Evolutionary conservation across 2,797 vertebrate genomes (phyloP).

Genomic region (Aselliscus stoliczkanus): DNA sequence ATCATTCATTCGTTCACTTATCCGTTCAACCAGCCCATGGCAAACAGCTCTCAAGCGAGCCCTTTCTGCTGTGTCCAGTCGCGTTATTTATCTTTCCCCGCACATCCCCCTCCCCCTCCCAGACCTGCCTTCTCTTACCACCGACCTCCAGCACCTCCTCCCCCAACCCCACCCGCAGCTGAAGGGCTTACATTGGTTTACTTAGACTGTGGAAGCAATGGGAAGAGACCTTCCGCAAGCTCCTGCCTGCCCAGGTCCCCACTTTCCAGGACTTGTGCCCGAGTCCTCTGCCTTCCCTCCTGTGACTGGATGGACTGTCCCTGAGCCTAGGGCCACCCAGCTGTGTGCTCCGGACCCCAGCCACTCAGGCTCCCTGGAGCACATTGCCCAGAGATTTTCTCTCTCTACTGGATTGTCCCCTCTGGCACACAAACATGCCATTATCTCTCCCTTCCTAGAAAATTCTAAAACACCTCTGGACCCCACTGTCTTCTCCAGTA

Average conservation of each 20-base stretch:
- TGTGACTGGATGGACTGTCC: fast-evolving
- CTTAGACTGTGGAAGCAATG: background rate
- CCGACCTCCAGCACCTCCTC: background rate
- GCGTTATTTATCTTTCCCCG: background rate
- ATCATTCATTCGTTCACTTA: background rate
- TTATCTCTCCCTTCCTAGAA: background rate
- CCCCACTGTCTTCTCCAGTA: too few species aligned
- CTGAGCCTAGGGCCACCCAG: background rate
- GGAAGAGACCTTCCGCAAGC: background rate
- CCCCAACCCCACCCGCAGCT: background rate
- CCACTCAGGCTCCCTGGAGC: background rate
- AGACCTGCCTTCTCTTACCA: background rate
- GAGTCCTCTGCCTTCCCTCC: background rate
- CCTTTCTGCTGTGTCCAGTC: fast-evolving
- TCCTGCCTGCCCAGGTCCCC: background rate
- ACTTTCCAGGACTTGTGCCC: fast-evolving
- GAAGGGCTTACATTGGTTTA: background rate
- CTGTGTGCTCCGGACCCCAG: background rate
- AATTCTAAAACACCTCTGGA: background rate
- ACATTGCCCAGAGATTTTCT: fast-evolving
- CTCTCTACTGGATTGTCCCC: background rate
- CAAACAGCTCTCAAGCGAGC: background rate
- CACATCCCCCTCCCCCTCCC: background rate
- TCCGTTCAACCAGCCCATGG: background rate
- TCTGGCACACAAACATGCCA: background rate